phyloP scores from a whole-genome alignment of 2,888 invertebrate genomes.

The Phaedon cochleariae region DNA sequence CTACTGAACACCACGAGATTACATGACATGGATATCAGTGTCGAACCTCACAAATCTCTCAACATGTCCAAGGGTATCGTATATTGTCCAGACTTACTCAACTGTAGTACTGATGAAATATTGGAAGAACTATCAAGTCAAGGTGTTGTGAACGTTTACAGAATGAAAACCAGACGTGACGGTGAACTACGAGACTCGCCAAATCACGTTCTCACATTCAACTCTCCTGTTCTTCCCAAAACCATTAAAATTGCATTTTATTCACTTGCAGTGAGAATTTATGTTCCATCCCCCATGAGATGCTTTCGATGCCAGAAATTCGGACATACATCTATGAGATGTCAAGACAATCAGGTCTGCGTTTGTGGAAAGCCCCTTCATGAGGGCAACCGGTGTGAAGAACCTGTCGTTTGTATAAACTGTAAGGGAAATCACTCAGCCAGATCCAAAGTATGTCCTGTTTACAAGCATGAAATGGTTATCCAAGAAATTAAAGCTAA shows the following conservation, averaged over 20 bases:
- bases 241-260: neutral
- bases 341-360: conserved; percentile 22
- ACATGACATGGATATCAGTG: neutral
- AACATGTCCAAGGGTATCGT: conserved; percentile 1
- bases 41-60: neutral
- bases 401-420: conserved; percentile 20
- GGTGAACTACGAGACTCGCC: neutral
- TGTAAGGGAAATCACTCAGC: conserved; percentile 26
- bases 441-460: conserved; percentile 29
- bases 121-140: neutral
- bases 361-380: conserved; percentile 28
- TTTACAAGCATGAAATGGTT: conserved; percentile 25
- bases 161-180: neutral
- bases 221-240: neutral
- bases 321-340: conserved; percentile 8
- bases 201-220: conserved; percentile 7
- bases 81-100: conserved; percentile 4
- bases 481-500: conserved; percentile 30
- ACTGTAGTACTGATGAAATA: conserved; percentile 8
- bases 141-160: neutral
- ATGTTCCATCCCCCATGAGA: conserved; percentile 6
- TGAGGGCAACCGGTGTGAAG: conserved; percentile 17
- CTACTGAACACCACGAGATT: neutral
- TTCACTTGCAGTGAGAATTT: neutral
- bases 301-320: neutral